phyloP scores from a whole-genome alignment of 2,888 invertebrate species.

The Rhopalosiphum nymphaeae region DNA sequence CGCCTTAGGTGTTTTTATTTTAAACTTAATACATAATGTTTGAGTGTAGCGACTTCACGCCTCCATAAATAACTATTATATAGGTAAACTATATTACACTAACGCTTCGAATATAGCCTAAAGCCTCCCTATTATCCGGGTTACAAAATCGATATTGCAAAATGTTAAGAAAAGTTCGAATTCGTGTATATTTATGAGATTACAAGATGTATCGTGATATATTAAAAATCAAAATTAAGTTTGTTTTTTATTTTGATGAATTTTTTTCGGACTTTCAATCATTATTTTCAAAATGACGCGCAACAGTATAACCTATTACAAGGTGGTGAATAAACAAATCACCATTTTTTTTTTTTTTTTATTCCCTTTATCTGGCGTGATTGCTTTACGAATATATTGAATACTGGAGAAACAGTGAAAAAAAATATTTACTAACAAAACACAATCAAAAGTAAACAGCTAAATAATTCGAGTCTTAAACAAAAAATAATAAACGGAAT shows the following conservation, averaged over 20 bases:
- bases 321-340: neutral
- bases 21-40: neutral
- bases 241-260: neutral
- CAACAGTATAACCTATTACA: neutral
- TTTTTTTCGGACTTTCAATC: neutral
- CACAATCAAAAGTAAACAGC: slow-evolving; percentile 20
- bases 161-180: neutral
- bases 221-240: neutral
- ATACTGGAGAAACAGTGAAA: neutral
- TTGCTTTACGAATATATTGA: neutral
- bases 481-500: neutral
- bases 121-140: neutral
- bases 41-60: neutral
- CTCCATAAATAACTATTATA: neutral
- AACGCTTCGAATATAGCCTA: neutral
- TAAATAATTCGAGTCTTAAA: slow-evolving; percentile 19
- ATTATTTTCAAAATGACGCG: neutral
- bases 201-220: neutral
- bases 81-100: neutral
- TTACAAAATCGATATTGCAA: neutral
- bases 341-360: neutral
- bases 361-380: neutral
- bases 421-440: neutral
- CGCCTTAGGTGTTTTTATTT: neutral
- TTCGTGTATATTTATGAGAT: neutral